A percentile compares a stretch with the other conserved stretches of the same genome.
Conservation (phyloP, 2,888 invertebrate species). For the Dascillus cervinus region DNA sequence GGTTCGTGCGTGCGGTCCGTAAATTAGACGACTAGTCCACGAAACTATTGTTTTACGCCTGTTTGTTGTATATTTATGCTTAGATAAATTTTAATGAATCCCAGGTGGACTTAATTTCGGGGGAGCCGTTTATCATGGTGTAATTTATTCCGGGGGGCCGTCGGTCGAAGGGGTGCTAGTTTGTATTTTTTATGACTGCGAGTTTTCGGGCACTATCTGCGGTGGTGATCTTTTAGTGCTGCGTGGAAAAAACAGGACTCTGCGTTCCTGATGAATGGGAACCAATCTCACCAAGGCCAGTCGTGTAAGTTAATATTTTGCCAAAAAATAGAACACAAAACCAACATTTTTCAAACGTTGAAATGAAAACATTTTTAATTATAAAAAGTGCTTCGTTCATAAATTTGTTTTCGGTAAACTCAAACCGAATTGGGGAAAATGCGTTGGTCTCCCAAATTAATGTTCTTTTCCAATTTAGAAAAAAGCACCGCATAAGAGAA, state of each 20-base stretch:
- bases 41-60: slow-evolving; percentile 16
- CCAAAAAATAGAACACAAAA: too few relatives aligned
- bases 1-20: slow-evolving; percentile 20
- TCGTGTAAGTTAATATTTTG: slow-evolving; percentile 37
- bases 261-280: slow-evolving; percentile 43
- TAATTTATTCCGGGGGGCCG: slow-evolving; percentile 24
- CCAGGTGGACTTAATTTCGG: slow-evolving; percentile 23
- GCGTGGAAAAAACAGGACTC: slow-evolving; percentile 5
- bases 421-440: not conserved
- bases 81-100: slow-evolving; percentile 29
- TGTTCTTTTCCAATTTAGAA: not conserved
- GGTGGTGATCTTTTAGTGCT: slow-evolving; percentile 6
- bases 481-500: too few relatives aligned
- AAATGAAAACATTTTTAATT: too few relatives aligned
- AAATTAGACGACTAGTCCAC: slow-evolving; percentile 16
- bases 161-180: slow-evolving; percentile 22
- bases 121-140: too few relatives aligned
- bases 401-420: not conserved
- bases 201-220: slow-evolving; percentile 4
- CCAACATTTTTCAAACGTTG: too few relatives aligned
- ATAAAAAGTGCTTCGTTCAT: too few relatives aligned
- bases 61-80: slow-evolving; percentile 27
- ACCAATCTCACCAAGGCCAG: slow-evolving; percentile 45
- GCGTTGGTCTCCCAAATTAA: not conserved
- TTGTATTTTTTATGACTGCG: slow-evolving; percentile 8